Evolutionary conservation across 2,888 invertebrate genomes (phyloP).

Genomic region (Metopia argyrocephala): DNA sequence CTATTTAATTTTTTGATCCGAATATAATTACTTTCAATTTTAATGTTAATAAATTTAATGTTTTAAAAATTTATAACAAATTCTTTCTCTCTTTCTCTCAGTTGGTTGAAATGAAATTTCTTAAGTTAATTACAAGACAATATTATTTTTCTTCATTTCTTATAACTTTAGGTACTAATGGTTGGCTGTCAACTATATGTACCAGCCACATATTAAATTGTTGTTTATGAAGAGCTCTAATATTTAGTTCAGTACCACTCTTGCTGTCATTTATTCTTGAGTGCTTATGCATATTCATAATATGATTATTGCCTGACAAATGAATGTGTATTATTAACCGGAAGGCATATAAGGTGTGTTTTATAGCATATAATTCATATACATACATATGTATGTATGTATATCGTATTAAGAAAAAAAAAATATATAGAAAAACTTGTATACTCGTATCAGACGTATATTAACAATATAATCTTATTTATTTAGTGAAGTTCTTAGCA

Average conservation of each 20-base stretch:
- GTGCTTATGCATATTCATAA: slow-evolving; percentile 38
- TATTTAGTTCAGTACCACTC: background rate
- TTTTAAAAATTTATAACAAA: slow-evolving; percentile 36
- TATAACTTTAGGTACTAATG: background rate
- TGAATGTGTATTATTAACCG: slow-evolving; percentile 40
- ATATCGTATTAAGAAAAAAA: background rate
- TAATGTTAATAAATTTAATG: slow-evolving; percentile 43
- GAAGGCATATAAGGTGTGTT: slow-evolving; percentile 57
- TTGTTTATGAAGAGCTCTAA: background rate
- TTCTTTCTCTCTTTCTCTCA: too few species aligned
- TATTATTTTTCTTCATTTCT: background rate
- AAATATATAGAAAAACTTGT: background rate
- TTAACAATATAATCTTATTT: too few species aligned
- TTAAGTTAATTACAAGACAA: slow-evolving; percentile 10
- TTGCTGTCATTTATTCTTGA: slow-evolving; percentile 36
- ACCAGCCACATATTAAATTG: too few species aligned
- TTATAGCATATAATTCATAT: slow-evolving; percentile 24
- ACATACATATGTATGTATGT: too few species aligned
- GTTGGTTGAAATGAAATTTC: background rate
- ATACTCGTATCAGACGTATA: background rate
- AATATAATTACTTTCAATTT: slow-evolving; percentile 31
- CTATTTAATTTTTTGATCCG: slow-evolving; percentile 22
- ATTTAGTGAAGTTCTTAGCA: background rate
- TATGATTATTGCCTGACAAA: background rate
- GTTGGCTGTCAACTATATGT: too few species aligned